These are phyloP conservation scores for Drosophila malerkotliana DNA, from an alignment of 1,140 invertebrate species.

Conservation along the genomic window DNA sequence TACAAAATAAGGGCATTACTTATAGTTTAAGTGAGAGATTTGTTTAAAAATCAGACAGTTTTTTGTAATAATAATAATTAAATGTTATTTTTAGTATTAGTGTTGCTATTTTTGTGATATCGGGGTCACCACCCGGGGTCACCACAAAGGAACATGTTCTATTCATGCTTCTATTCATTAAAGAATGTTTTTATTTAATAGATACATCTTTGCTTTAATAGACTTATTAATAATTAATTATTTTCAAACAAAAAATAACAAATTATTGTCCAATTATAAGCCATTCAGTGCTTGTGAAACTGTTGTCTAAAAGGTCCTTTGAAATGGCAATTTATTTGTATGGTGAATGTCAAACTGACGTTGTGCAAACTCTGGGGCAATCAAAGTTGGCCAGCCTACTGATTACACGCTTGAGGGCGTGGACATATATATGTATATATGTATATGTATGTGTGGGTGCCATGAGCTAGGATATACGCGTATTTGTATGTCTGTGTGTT, in stretches of 20 bases:
- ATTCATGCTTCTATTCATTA: too few species aligned
- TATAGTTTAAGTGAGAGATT: too few species aligned
- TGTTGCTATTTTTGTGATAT: too few species aligned
- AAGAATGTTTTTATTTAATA: too few species aligned
- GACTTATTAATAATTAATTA: neutral
- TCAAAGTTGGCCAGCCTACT: constrained; percentile 22
- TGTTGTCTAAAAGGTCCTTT: constrained; percentile 12
- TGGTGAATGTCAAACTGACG: constrained; percentile 32
- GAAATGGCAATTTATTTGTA: constrained; percentile 2
- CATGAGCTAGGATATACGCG: constrained; percentile 10
- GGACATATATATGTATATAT: neutral
- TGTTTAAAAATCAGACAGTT: too few species aligned
- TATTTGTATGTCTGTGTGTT: neutral
- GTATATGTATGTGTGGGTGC: neutral
- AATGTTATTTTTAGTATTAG: too few species aligned
- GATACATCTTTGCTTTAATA: neutral
- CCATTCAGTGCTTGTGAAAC: constrained; percentile 5
- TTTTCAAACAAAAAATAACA: neutral
- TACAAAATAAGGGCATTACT: too few species aligned
- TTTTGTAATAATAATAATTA: too few species aligned
- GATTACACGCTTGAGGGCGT: constrained; percentile 24
- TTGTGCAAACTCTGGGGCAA: constrained; percentile 15
- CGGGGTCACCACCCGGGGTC: too few species aligned
- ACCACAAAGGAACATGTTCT: too few species aligned
- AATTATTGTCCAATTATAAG: neutral